Conservation (phyloP, 1,140 invertebrate species). For the Sinonovacula constricta region DNA sequence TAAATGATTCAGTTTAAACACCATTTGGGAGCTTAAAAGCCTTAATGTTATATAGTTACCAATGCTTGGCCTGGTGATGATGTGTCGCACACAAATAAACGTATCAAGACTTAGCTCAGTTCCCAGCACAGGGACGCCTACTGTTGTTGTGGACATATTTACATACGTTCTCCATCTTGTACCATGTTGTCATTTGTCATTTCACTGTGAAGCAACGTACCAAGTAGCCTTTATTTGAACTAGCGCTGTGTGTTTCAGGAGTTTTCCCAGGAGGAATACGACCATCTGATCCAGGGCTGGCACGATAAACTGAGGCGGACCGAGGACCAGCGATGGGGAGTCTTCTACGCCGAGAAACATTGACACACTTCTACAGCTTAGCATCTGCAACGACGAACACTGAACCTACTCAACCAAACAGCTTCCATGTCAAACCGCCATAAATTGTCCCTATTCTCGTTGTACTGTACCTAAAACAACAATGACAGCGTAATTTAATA, state of each 20-base stretch:
- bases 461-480: too few relatives aligned
- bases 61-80: background rate
- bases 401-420: too few relatives aligned
- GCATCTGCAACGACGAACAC: too few relatives aligned
- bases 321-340: conserved; percentile 81
- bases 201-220: background rate
- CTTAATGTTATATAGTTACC: background rate
- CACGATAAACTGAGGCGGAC: conserved; percentile 80
- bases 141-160: background rate
- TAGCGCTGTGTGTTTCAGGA: conserved; percentile 67
- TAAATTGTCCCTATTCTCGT: too few relatives aligned
- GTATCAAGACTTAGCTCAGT: background rate
- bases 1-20: too few relatives aligned
- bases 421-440: too few relatives aligned
- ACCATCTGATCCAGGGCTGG: conserved; percentile 81
- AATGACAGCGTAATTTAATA: too few relatives aligned
- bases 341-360: conserved; percentile 78
- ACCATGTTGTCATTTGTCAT: background rate
- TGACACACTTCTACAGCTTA: too few relatives aligned
- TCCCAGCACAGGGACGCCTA: background rate
- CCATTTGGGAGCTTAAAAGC: too few relatives aligned
- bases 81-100: background rate
- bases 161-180: background rate
- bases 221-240: background rate
- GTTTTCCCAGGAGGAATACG: conserved; percentile 77